Evolutionary conservation across 2,113 vertebrate species (phyloP).

Genomic region (Smithornis capensis): DNA sequence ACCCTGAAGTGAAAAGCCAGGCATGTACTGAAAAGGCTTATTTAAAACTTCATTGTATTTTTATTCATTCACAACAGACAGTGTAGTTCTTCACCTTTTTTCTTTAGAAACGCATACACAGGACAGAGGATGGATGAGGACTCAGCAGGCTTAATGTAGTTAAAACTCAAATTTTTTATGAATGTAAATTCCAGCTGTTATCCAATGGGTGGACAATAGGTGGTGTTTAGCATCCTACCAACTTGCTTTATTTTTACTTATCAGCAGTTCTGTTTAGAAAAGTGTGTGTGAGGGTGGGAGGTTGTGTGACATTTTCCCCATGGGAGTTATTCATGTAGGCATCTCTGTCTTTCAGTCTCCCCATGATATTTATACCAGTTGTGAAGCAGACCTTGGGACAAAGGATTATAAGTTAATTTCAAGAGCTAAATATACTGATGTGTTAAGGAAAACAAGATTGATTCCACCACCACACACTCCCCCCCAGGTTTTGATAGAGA

Average conservation of each 20-base stretch:
- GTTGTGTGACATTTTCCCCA: background rate
- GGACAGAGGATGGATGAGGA: background rate
- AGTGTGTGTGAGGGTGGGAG: background rate
- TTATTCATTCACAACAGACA: background rate
- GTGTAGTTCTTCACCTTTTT: background rate
- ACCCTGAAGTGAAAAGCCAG: background rate
- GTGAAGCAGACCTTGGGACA: background rate
- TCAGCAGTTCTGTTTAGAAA: background rate
- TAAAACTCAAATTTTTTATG: background rate
- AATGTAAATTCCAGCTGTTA: background rate
- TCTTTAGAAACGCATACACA: background rate
- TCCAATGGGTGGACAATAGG: background rate
- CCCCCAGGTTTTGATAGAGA: background rate
- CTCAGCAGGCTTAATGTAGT: background rate
- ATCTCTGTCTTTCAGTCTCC: background rate
- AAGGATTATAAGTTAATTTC: background rate
- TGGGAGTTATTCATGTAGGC: background rate
- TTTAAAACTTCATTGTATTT: background rate
- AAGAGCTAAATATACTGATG: background rate
- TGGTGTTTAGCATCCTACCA: background rate
- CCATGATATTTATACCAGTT: background rate
- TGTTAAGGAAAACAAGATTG: background rate
- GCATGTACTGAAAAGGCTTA: background rate
- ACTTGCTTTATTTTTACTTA: background rate
- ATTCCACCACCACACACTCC: background rate